phyloP scores from a whole-genome alignment of 1,140 invertebrate species.

The Phymastichus coffea region DNA sequence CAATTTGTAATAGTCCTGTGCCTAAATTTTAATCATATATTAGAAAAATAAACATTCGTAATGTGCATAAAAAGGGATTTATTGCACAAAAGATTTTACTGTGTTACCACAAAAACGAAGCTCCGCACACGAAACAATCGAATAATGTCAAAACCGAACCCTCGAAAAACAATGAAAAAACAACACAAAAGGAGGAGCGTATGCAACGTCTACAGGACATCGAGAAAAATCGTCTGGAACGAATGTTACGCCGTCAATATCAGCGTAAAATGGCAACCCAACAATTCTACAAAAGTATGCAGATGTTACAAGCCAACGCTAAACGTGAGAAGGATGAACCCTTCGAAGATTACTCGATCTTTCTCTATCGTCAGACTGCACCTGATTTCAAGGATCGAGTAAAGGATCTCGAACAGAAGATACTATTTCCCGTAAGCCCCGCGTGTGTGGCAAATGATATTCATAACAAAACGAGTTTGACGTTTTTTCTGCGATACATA shows the following conservation, averaged over 20 bases:
- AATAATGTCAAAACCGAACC: too few relatives aligned
- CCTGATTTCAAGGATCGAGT: constrained; percentile 75
- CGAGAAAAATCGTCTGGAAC: constrained; percentile 65
- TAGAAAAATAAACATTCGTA: too few relatives aligned
- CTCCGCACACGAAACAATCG: too few relatives aligned
- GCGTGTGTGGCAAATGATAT: neutral
- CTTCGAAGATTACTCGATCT: constrained; percentile 75
- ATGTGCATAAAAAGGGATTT: too few relatives aligned
- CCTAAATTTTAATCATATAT: too few relatives aligned
- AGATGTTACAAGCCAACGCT: constrained; percentile 71
- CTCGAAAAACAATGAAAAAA: too few relatives aligned
- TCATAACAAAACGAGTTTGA: neutral
- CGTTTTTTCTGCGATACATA: neutral
- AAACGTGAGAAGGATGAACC: constrained; percentile 60
- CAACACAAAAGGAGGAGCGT: constrained; percentile 68
- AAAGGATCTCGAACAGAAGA: constrained; percentile 75
- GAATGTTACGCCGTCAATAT: constrained; percentile 65
- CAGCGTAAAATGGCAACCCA: constrained; percentile 69
- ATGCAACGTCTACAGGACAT: constrained; percentile 68
- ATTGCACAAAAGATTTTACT: too few relatives aligned
- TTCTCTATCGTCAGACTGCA: constrained; percentile 72
- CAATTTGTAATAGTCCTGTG: too few relatives aligned
- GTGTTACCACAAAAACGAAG: too few relatives aligned
- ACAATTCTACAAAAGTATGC: constrained; percentile 76
- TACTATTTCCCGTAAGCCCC: constrained; percentile 73